Percentiles rank a stretch among this genome's conserved stretches.
phyloP scores from a whole-genome alignment of 2,888 invertebrate species.

The Metalampra italica region DNA sequence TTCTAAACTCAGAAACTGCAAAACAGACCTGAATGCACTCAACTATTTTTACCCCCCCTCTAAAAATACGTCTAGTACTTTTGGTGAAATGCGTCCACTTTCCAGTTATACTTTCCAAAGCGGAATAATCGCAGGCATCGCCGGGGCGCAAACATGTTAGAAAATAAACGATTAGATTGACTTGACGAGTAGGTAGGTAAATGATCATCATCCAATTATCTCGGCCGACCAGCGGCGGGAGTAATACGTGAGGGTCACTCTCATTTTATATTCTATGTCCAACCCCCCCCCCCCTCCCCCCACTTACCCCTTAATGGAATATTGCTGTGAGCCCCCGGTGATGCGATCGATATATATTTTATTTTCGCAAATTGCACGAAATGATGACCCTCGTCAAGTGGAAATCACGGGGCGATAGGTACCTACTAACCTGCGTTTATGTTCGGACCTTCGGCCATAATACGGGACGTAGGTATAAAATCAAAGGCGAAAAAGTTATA shows the following conservation, averaged over 20 bases:
- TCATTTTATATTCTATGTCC: conserved; percentile 65
- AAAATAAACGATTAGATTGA: too few relatives aligned
- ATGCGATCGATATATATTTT: conserved; percentile 67
- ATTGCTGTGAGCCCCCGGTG: conserved; percentile 59
- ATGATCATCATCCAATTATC: conserved; percentile 11
- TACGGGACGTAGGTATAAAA: too few relatives aligned
- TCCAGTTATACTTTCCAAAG: too few relatives aligned
- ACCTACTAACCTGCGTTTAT: neutral
- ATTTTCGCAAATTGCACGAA: conserved; percentile 67
- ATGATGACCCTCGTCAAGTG: conserved; percentile 65
- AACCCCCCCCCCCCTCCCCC: conserved; percentile 19
- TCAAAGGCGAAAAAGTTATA: neutral
- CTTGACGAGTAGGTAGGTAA: neutral
- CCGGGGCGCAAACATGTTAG: neutral
- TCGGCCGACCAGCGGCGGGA: conserved; percentile 4
- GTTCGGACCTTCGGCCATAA: too few relatives aligned
- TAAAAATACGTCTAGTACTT: too few relatives aligned
- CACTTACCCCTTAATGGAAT: conserved; percentile 56
- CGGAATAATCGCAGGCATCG: too few relatives aligned
- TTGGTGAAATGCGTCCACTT: too few relatives aligned
- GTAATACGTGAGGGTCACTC: conserved; percentile 50
- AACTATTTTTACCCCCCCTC: too few relatives aligned
- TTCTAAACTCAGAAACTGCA: too few relatives aligned
- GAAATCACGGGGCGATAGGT: conserved; percentile 21
- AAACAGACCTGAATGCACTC: too few relatives aligned